Evolutionary conservation across 2,797 vertebrate genomes (phyloP).

Genomic region (Sphenopsis melanotis): DNA sequence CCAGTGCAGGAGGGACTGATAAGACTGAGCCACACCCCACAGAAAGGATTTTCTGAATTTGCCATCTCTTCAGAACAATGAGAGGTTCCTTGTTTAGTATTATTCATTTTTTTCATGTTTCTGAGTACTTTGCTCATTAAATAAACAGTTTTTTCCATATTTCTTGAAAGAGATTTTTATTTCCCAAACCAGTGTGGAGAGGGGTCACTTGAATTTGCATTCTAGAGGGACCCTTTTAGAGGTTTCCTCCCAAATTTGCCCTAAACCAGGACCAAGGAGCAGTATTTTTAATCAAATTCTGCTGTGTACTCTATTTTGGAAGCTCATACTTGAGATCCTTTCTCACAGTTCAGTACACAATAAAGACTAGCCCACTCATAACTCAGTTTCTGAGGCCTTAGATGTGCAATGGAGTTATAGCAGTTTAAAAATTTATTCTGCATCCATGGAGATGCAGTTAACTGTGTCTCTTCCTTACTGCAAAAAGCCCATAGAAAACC

Average conservation of each 20-base stretch:
- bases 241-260: neutral
- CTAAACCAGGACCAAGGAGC: neutral
- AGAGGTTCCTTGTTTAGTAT: too few relatives aligned
- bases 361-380: neutral
- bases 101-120: neutral
- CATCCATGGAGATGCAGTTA: neutral
- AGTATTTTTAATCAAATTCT: neutral
- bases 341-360: neutral
- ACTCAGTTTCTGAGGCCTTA: neutral
- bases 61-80: neutral
- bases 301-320: neutral
- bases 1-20: neutral
- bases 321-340: neutral
- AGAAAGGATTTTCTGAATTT: neutral
- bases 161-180: neutral
- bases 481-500: neutral
- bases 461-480: neutral
- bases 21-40: neutral
- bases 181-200: rapidly evolving
- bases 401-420: neutral
- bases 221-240: neutral
- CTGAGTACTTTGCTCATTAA: neutral
- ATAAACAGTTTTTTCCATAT: neutral
- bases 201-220: neutral
- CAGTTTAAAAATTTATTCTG: neutral